Base-by-base conservation (phyloP, 2,797 vertebrate species). In the Thalassophryne amazonica region DNA sequence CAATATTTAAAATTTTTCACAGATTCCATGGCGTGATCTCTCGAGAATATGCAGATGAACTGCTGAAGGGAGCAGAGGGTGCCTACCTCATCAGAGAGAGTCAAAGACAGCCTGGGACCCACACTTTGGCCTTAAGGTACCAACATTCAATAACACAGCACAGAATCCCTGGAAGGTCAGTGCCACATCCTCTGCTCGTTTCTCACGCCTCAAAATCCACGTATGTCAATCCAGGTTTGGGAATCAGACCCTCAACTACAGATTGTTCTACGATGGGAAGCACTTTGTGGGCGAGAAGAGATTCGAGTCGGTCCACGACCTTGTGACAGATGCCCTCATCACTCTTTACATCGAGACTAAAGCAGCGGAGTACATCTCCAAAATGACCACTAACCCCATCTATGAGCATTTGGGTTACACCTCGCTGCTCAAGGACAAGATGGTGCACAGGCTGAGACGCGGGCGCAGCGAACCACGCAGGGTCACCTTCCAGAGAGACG, bases 371-470 rank as follows among this genome's bases (percentile, higher is more conserved):
- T 99, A 99, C 84, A 99, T 99, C 35, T 94, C 97, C 61, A 97
- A 95, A 86, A 99, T 99, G 97, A 99, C 97, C 59, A 98, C 93
- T 4, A 99, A 99, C 78, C 97, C 97, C 49, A 99, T 99, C 84
- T 99, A 99, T 13, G 95, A 98, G 62, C 97, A 98, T 64, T 91
- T 97, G 8, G 95, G 95, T 42, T 98, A 97, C 8, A 94, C 94
- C 13, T 95, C 95, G n/a, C 84, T 96, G 50, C 92, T 97, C 57
- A 91, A 94, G 83, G 95, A 96, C 77, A 97, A 96, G 70, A 93
- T 93, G 40, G 93, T 92, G 68, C 90, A 93, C 35, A 86, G 93
- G 62, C 84, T 96, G 74, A 94, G 90, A 83, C 90, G 91, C 17
- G 87, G 90, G 3, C 94, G 89, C 76, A 89, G 89, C 0, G 93